phyloP scores from a whole-genome alignment of 2,888 invertebrate species.

The Drosophila mayaguana region DNA sequence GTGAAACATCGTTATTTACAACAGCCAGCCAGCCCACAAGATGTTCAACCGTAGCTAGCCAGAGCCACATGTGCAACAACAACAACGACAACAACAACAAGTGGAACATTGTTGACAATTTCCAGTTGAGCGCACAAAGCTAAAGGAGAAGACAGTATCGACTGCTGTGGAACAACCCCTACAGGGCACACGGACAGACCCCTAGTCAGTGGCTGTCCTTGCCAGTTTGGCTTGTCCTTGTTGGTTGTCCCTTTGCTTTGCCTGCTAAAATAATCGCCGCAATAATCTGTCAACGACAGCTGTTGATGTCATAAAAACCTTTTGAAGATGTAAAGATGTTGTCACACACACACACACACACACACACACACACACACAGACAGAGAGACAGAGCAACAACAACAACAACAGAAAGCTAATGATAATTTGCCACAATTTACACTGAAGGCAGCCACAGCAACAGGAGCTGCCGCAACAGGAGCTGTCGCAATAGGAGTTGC shows the following conservation, averaged over 20 bases:
- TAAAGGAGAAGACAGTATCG: slow-evolving; percentile 21
- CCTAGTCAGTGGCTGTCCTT: slow-evolving; percentile 10
- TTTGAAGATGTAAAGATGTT: slow-evolving; percentile 78
- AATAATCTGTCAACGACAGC: slow-evolving; percentile 85
- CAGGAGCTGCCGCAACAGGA: too few species aligned
- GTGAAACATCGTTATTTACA: slow-evolving; percentile 55
- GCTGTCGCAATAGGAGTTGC: too few species aligned
- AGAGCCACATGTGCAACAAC: slow-evolving; percentile 34
- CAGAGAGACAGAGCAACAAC: slow-evolving; percentile 8
- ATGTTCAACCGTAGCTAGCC: slow-evolving; percentile 44
- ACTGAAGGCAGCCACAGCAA: slow-evolving; percentile 20
- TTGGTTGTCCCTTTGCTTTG: slow-evolving; percentile 50
- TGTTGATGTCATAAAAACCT: slow-evolving; percentile 85
- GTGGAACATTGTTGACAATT: slow-evolving; percentile 75
- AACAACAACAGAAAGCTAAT: slow-evolving; percentile 65
- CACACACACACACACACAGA: slow-evolving; percentile 32
- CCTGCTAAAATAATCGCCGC: slow-evolving; percentile 84
- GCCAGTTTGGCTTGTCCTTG: slow-evolving; percentile 29
- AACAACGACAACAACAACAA: slow-evolving; percentile 44
- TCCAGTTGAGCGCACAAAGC: slow-evolving; percentile 76
- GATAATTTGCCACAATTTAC: slow-evolving; percentile 82
- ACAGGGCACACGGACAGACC: background rate
- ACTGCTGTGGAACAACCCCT: slow-evolving; percentile 15
- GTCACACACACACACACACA: slow-evolving; percentile 38
- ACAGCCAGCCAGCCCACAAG: slow-evolving; percentile 57